These are phyloP conservation scores for Sycobia sp. DNA, from an alignment of 1,140 invertebrate species.

Conservation along the genomic window DNA sequence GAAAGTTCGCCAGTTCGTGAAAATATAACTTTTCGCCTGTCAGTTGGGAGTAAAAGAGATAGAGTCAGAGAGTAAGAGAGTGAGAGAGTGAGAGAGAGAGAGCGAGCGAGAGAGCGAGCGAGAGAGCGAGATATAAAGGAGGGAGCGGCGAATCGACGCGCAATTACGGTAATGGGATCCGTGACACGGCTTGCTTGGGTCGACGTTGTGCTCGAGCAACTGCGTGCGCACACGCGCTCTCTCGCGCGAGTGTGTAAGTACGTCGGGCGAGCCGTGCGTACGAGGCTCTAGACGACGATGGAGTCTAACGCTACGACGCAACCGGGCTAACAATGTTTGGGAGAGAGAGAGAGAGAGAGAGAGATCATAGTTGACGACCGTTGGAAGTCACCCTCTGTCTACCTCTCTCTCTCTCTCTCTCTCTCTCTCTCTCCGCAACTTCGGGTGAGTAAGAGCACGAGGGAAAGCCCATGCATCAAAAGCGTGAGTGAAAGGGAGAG, in stretches of 20 bases:
- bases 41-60: no score
- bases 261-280: neutral
- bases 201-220: no score
- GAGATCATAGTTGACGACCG: neutral
- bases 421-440: no score
- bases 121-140: no score
- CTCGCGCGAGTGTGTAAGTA: neutral
- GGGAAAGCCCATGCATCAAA: conserved; percentile 25
- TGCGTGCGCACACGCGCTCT: no score
- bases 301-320: neutral
- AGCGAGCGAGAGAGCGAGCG: neutral
- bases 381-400: conserved; percentile 29
- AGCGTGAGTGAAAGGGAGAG: conserved; percentile 14
- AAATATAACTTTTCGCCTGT: no score
- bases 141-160: conserved; percentile 40
- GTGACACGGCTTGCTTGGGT: neutral
- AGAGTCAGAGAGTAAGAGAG: neutral
- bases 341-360: neutral
- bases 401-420: no score
- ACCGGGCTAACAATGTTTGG: neutral
- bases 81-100: conserved; percentile 7
- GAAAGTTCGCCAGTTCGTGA: conserved; percentile 2
- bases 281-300: neutral
- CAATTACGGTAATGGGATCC: conserved; percentile 49
- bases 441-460: conserved; percentile 24